These are phyloP conservation scores for Spialia ferax DNA, from an alignment of 2,888 invertebrate species.

Conservation along the genomic window DNA sequence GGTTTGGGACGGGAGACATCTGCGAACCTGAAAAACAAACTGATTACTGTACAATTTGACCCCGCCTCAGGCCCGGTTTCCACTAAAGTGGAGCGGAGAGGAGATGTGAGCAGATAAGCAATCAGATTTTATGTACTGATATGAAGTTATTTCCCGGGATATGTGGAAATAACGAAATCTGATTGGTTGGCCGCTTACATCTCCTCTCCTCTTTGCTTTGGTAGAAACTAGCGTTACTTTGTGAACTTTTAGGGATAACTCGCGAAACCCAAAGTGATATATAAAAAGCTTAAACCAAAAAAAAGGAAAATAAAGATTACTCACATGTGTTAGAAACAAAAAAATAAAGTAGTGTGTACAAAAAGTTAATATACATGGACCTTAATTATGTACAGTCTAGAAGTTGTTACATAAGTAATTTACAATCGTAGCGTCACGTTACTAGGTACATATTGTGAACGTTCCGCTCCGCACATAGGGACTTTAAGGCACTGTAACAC, in stretches of 20 bases:
- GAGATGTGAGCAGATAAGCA: too few species aligned
- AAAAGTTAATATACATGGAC: background rate
- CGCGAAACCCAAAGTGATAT: constrained; percentile 2
- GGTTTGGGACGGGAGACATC: constrained; percentile 57
- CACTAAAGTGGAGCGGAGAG: too few species aligned
- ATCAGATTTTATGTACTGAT: too few species aligned
- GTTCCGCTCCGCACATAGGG: background rate
- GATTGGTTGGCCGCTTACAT: too few species aligned
- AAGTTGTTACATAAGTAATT: background rate
- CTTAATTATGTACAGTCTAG: background rate
- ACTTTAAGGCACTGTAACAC: too few species aligned
- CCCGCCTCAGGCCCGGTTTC: too few species aligned
- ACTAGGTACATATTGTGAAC: background rate
- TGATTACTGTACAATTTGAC: constrained; percentile 56
- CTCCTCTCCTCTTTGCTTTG: too few species aligned
- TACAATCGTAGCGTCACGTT: background rate
- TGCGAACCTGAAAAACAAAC: constrained; percentile 70
- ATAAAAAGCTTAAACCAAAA: constrained; percentile 33
- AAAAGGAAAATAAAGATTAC: constrained; percentile 15
- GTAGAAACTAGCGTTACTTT: too few species aligned
- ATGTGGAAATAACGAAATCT: too few species aligned
- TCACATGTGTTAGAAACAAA: constrained; percentile 22
- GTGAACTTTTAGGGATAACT: background rate
- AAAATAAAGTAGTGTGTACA: background rate
- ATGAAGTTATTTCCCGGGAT: too few species aligned